Evolutionary conservation across 2,888 invertebrate genomes (phyloP).

Genomic region (Epinotia brunnichana): DNA sequence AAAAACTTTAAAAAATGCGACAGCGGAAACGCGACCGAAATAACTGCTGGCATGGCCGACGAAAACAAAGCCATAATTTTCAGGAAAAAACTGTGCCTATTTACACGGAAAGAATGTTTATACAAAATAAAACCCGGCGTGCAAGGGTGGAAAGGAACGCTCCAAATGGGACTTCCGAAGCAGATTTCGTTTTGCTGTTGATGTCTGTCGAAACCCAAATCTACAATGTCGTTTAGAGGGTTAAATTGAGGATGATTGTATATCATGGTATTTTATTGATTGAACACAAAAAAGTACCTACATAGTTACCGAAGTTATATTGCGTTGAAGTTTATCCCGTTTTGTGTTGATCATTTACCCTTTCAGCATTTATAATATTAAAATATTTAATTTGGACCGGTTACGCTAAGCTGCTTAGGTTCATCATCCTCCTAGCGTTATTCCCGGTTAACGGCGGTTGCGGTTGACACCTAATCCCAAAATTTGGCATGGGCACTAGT

Average conservation of each 20-base stretch:
- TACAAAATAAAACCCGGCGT: conserved; percentile 34
- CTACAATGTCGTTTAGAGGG: conserved; percentile 21
- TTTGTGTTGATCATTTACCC: too few species aligned
- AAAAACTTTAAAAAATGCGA: conserved; percentile 45
- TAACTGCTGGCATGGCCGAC: conserved; percentile 50
- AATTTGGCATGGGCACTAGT: too few species aligned
- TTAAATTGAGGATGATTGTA: conserved; percentile 7
- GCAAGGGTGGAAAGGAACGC: conserved; percentile 12
- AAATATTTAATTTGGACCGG: too few species aligned
- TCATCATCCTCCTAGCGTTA: too few species aligned
- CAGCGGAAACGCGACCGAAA: conserved; percentile 49
- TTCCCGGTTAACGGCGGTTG: too few species aligned
- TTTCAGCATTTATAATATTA: too few species aligned
- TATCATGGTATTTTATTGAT: conserved; percentile 4
- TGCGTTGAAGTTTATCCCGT: background rate
- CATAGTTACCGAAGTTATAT: background rate
- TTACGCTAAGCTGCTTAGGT: too few species aligned
- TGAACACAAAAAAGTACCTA: background rate
- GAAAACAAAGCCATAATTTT: conserved; percentile 71
- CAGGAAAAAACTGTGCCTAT: conserved; percentile 53
- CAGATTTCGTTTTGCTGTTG: conserved; percentile 35
- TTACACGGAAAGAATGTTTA: conserved; percentile 49
- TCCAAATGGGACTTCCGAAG: conserved; percentile 30
- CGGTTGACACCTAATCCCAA: too few species aligned
- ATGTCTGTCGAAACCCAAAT: conserved; percentile 41